A percentile compares a stretch with the other conserved stretches of the same genome.
Evolutionary conservation across 2,113 vertebrate genomes (phyloP).

Genomic region (Triplophysa siluroides): DNA sequence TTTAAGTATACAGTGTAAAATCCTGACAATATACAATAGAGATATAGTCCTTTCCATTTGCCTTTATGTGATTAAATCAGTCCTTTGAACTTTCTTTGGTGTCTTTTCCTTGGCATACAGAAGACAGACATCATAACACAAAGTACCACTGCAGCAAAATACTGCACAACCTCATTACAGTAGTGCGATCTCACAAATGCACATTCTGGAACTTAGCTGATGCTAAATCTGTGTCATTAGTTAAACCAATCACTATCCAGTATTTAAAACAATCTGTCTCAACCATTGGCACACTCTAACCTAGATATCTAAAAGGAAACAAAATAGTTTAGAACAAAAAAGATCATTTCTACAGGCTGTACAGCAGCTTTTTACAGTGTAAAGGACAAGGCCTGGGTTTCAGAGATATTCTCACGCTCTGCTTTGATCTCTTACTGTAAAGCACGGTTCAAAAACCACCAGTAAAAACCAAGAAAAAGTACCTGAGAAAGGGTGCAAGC

Average conservation of each 20-base stretch:
- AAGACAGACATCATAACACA: neutral
- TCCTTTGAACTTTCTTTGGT: slow-evolving; percentile 36
- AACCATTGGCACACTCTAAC: neutral
- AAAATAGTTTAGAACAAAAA: neutral
- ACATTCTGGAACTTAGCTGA: slow-evolving; percentile 20
- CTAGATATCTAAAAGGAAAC: neutral
- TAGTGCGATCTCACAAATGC: slow-evolving; percentile 15
- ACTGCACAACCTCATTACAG: slow-evolving; percentile 7
- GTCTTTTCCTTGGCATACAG: slow-evolving; percentile 11
- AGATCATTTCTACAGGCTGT: slow-evolving; percentile 1
- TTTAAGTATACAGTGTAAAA: slow-evolving; percentile 39
- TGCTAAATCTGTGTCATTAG: slow-evolving; percentile 9
- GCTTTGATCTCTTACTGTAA: slow-evolving; percentile 8
- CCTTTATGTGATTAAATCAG: neutral
- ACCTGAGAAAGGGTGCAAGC: slow-evolving; percentile 48
- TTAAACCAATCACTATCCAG: neutral
- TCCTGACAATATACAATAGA: slow-evolving; percentile 18
- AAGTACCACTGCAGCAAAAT: neutral
- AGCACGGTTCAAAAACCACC: slow-evolving; percentile 31
- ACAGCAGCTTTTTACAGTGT: slow-evolving; percentile 14
- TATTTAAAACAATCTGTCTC: slow-evolving; percentile 1
- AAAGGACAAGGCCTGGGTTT: neutral
- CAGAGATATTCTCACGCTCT: neutral
- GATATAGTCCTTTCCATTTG: neutral
- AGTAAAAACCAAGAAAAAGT: slow-evolving; percentile 58